Percentiles rank a stretch among this genome's conserved stretches.
phyloP scores from a whole-genome alignment of 1,140 invertebrate genomes.

The Ceratitis capitata region DNA sequence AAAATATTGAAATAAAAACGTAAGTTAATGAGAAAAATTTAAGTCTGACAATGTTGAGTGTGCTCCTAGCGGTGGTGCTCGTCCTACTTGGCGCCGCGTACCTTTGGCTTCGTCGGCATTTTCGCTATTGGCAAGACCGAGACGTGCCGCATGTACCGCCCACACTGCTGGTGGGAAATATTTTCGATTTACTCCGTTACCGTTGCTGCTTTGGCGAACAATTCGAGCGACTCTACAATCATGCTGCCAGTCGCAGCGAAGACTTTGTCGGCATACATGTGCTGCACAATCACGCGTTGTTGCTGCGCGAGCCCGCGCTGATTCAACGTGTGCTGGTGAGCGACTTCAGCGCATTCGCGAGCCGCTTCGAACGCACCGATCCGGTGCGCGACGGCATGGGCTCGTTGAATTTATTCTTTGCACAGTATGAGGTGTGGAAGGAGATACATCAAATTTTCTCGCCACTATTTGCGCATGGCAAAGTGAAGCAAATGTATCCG shows the following conservation, averaged over 20 bases:
- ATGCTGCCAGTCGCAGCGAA: not conserved
- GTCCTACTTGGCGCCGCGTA: not conserved
- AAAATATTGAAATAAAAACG: not conserved
- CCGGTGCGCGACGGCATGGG: constrained; percentile 52
- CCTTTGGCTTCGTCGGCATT: not conserved
- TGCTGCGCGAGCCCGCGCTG: constrained; percentile 68
- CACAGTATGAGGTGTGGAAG: constrained; percentile 54
- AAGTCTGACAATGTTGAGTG: not conserved
- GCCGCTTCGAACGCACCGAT: constrained; percentile 57
- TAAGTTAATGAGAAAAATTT: not conserved
- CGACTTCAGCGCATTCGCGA: constrained; percentile 63
- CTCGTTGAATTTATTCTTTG: constrained; percentile 55
- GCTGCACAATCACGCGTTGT: constrained; percentile 64
- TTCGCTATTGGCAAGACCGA: not conserved
- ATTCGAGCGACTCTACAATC: constrained; percentile 10
- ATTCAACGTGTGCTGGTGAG: constrained; percentile 68
- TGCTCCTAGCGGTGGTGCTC: not conserved
- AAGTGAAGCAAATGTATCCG: constrained; percentile 55
- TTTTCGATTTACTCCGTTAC: not conserved
- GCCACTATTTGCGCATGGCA: constrained; percentile 53
- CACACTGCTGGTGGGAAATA: not conserved
- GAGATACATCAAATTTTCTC: constrained; percentile 58
- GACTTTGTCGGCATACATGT: constrained; percentile 64
- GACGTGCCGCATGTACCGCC: not conserved
- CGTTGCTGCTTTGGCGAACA: constrained; percentile 31